A percentile compares a stretch with the other conserved stretches of the same genome.
phyloP scores from a whole-genome alignment of 2,797 vertebrate species.

The Chelidonichthys spinosus region DNA sequence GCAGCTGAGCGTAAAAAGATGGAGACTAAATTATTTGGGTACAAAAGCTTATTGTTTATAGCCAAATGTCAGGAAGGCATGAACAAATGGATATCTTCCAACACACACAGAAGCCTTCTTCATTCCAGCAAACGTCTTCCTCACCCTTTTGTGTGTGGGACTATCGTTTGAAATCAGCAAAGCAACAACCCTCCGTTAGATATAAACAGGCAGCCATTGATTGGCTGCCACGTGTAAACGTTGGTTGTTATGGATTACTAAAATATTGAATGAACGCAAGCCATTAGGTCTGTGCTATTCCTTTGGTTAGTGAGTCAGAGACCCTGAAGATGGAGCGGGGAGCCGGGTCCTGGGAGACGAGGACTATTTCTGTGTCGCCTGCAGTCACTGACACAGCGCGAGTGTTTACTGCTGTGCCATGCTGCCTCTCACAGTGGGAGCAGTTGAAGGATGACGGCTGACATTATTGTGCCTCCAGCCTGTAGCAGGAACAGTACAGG shows the following conservation, averaged over 20 bases:
- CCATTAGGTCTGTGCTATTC: slow-evolving; percentile 50
- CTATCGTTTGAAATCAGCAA: slow-evolving; percentile 35
- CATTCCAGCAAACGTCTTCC: slow-evolving; percentile 30
- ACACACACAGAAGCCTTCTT: slow-evolving; percentile 38
- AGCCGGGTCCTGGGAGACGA: slow-evolving; percentile 70
- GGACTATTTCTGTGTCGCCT: slow-evolving; percentile 83
- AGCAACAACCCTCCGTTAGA: slow-evolving; percentile 50
- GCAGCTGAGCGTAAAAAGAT: too few relatives aligned
- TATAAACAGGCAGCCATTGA: slow-evolving; percentile 60
- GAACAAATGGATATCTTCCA: too few relatives aligned
- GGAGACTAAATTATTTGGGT: too few relatives aligned
- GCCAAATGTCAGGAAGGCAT: too few relatives aligned
- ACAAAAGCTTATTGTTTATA: too few relatives aligned
- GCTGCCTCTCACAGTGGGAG: slow-evolving; percentile 77
- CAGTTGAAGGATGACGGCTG: slow-evolving; percentile 81
- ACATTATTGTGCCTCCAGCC: slow-evolving; percentile 80
- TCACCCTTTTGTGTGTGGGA: slow-evolving; percentile 27
- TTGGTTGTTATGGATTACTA: slow-evolving; percentile 70
- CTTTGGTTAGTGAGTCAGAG: slow-evolving; percentile 73
- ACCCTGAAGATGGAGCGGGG: slow-evolving; percentile 72
- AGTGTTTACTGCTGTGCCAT: slow-evolving; percentile 82
- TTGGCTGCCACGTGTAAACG: slow-evolving; percentile 69
- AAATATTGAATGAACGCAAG: slow-evolving; percentile 72
- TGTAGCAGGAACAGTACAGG: slow-evolving; percentile 70
- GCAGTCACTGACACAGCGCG: slow-evolving; percentile 80